Percentiles rank a stretch among this genome's conserved stretches.
Evolutionary conservation across 1,140 invertebrate species (phyloP).

Genomic region (Heterodera schachtii): DNA sequence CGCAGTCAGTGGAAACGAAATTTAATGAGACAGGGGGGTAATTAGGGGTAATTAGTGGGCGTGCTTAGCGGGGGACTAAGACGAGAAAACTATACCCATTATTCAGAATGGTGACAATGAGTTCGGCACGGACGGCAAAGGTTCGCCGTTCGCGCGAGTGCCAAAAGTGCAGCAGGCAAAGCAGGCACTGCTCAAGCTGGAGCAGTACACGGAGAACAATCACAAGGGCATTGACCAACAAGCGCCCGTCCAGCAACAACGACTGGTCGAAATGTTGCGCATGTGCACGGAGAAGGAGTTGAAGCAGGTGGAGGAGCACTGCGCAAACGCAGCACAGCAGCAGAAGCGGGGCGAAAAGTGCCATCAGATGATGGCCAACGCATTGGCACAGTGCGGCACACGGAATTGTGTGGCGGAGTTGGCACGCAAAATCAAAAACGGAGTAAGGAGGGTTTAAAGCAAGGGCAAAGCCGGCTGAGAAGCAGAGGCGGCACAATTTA

Average conservation of each 20-base stretch:
- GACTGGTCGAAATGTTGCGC: slow-evolving; percentile 53
- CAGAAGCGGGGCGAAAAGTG: slow-evolving; percentile 21
- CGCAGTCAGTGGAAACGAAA: slow-evolving; percentile 8
- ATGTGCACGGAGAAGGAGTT: slow-evolving; percentile 49
- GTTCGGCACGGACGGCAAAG: slow-evolving; percentile 12
- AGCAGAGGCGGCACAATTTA: not conserved
- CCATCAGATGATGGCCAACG: slow-evolving; percentile 49
- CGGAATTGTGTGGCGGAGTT: slow-evolving; percentile 46
- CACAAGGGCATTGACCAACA: slow-evolving; percentile 38
- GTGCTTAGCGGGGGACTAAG: no score
- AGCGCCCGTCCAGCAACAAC: slow-evolving; percentile 17
- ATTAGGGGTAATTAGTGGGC: no score
- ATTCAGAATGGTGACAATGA: slow-evolving; percentile 26
- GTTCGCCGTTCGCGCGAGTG: slow-evolving; percentile 17
- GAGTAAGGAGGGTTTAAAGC: not conserved
- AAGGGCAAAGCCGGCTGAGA: not conserved
- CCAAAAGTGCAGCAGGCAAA: slow-evolving; percentile 29
- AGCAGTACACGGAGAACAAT: slow-evolving; percentile 27
- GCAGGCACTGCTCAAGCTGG: slow-evolving; percentile 14
- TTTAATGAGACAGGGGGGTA: no score
- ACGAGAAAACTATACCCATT: no score
- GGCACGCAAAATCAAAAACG: slow-evolving; percentile 44
- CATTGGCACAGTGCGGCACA: slow-evolving; percentile 54
- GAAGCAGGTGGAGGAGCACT: slow-evolving; percentile 39
- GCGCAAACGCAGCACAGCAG: slow-evolving; percentile 4